phyloP scores from a whole-genome alignment of 2,888 invertebrate genomes.

The Hydrotaea cyrtoneurina region DNA sequence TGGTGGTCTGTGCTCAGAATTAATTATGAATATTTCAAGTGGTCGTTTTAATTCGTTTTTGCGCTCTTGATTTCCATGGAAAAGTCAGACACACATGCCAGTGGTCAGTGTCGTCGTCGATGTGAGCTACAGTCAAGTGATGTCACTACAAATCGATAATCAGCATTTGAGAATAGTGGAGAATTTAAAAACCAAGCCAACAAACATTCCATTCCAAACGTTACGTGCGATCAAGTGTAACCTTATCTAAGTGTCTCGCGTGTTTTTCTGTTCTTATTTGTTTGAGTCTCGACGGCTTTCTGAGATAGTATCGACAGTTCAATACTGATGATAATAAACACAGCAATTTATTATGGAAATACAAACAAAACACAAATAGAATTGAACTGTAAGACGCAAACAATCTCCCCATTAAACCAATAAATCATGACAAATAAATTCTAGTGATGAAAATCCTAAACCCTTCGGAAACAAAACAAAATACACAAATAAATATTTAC shows the following conservation, averaged over 20 bases:
- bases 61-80: neutral
- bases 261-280: neutral
- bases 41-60: constrained; percentile 67
- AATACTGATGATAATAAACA: constrained; percentile 20
- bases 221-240: constrained; percentile 10
- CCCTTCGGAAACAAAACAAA: too few relatives aligned
- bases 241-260: constrained; percentile 17
- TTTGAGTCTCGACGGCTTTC: neutral
- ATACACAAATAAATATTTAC: too few relatives aligned
- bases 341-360: constrained; percentile 31
- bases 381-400: constrained; percentile 1
- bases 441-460: neutral
- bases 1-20: constrained; percentile 47
- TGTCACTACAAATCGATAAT: constrained; percentile 31
- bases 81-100: neutral
- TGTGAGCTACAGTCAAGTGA: too few relatives aligned
- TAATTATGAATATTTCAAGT: constrained; percentile 71
- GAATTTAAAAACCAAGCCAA: constrained; percentile 10
- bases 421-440: constrained; percentile 43
- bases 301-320: constrained; percentile 14
- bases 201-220: neutral
- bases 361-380: too few relatives aligned
- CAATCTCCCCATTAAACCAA: constrained; percentile 8
- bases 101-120: neutral
- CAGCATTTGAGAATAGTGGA: neutral